Base-by-base conservation (phyloP, 1,140 invertebrate species). In the Periplaneta americana region DNA sequence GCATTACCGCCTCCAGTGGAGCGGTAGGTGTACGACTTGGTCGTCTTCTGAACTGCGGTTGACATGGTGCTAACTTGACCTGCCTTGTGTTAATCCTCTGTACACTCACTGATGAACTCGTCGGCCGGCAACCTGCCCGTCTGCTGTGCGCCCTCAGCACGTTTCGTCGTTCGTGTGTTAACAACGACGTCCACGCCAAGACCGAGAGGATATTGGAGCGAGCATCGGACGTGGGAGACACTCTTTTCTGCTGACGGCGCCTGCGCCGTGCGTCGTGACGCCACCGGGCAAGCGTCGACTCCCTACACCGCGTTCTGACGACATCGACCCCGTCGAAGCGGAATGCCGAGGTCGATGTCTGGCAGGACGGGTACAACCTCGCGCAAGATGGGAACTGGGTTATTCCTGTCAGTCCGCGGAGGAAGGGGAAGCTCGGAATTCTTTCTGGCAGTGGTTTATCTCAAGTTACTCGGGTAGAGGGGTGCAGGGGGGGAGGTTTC, bases 1-100 rank as follows among this genome's bases (percentile, higher is more conserved):
- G 95, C 94, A 85, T 90, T 91, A 87, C 94, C 94, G 87, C 94
- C 94, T 86, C 94, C 94, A 85, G 91, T 92, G 86, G 94, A 94
- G 87, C 95, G 93, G 91, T 97, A 98, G 85, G 93, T 93, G 91
- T 97, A 97, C 34, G 86, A 86, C 90, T 96, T 97, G 87, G 95
- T 96, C 85, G 93, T 92, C 90, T 95, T 96, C 86, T 94, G 92
- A 87, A 95, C 91, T 88, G 93, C 91, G 88, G 94, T 94, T 90
- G 93, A 92, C 89, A 85, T 86, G 4, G 10, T 81, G 18, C 33
- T 75, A 6, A 34, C 34, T 81, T n/a, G 5, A 66, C 22, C 39
- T 48, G 39, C 22, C 3, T 22, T 18, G 39, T 18, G 39, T 66
- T 66, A 28, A 66, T 66, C 48, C 48, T 66, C 6, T 22, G 22